Percentiles rank a stretch among this genome's conserved stretches.
Evolutionary conservation across 1,140 invertebrate genomes (phyloP).

Genomic region (Hyphantria cunea): DNA sequence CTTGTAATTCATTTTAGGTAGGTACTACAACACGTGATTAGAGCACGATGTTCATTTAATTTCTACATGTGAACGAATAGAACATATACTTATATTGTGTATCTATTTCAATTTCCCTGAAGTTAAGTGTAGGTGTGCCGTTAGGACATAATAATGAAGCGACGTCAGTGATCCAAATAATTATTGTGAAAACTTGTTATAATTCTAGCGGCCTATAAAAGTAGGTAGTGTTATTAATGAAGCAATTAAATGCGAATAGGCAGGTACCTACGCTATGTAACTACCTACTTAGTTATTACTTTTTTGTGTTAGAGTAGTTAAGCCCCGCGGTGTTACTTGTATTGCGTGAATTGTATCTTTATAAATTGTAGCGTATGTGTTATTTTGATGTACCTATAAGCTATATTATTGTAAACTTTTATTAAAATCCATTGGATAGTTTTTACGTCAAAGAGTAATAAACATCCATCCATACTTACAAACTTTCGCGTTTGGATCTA

Average conservation of each 20-base stretch:
- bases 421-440: too few relatives aligned
- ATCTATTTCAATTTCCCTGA: slow-evolving; percentile 20
- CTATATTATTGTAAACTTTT: too few relatives aligned
- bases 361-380: too few relatives aligned
- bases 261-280: too few relatives aligned
- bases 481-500: too few relatives aligned
- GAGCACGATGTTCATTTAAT: slow-evolving; percentile 3
- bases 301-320: too few relatives aligned
- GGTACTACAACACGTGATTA: slow-evolving; percentile 1
- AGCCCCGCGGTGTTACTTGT: too few relatives aligned
- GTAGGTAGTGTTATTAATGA: slow-evolving; percentile 9
- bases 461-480: too few relatives aligned
- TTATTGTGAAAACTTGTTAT: slow-evolving; percentile 38
- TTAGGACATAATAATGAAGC: slow-evolving; percentile 32
- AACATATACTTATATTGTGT: slow-evolving; percentile 33
- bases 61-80: slow-evolving; percentile 32
- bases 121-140: slow-evolving; percentile 28
- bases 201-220: not conserved
- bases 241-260: not conserved
- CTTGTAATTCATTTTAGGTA: slow-evolving; percentile 20
- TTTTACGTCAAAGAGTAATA: too few relatives aligned
- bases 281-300: too few relatives aligned
- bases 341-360: too few relatives aligned
- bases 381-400: too few relatives aligned
- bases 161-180: slow-evolving; percentile 51